Conservation (phyloP, 2,888 invertebrate species). For the Amphipyra tragopoginis region DNA sequence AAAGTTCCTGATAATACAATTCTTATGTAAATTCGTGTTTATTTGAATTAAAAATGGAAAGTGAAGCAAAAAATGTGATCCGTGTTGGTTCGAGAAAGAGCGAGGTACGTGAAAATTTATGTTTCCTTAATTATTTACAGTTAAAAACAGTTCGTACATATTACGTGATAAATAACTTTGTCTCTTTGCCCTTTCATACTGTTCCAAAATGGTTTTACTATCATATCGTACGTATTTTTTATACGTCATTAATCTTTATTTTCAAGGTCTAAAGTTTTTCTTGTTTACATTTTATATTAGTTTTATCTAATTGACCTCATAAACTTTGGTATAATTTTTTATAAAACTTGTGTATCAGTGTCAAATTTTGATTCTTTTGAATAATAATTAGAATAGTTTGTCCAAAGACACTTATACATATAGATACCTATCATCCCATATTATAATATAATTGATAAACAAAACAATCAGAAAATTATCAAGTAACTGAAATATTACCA, state of each 20-base stretch:
- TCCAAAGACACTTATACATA: neutral
- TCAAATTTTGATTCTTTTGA: too few relatives aligned
- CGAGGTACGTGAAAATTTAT: slow-evolving; percentile 90
- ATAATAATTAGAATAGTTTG: neutral
- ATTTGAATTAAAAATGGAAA: slow-evolving; percentile 75
- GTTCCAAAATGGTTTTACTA: slow-evolving; percentile 17
- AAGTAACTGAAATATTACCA: too few relatives aligned
- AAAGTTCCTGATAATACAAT: slow-evolving; percentile 49
- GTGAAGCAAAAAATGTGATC: slow-evolving; percentile 88
- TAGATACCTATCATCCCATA: neutral
- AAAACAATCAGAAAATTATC: neutral
- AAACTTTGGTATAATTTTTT: neutral
- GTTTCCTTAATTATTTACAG: neutral
- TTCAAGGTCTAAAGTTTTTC: slow-evolving; percentile 26
- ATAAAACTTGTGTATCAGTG: neutral
- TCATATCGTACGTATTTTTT: slow-evolving; percentile 11
- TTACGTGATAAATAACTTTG: slow-evolving; percentile 31
- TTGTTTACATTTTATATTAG: slow-evolving; percentile 25
- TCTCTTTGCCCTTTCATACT: too few relatives aligned
- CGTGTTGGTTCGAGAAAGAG: slow-evolving; percentile 96
- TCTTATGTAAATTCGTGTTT: slow-evolving; percentile 63
- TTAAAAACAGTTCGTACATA: neutral
- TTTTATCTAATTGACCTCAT: slow-evolving; percentile 35
- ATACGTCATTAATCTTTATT: slow-evolving; percentile 20
- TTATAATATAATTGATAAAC: neutral